Conservation (phyloP, 2,888 invertebrate genomes). For the Drosophila nigricruria region DNA sequence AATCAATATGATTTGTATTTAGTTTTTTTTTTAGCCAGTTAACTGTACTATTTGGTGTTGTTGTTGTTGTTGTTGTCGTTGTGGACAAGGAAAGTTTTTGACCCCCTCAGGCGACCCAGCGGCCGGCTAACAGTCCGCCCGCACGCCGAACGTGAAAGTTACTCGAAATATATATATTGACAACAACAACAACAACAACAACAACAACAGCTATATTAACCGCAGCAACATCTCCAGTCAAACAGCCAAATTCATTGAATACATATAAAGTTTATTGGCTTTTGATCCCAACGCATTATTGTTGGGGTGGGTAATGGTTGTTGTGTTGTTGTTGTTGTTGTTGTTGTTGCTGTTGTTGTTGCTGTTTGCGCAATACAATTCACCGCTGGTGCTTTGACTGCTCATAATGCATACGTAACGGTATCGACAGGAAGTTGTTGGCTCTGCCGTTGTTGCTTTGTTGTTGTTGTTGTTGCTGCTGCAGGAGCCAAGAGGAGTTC, state of each 20-base stretch:
- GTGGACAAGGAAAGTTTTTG: slow-evolving; percentile 56
- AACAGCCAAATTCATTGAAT: slow-evolving; percentile 61
- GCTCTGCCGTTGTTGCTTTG: slow-evolving; percentile 27
- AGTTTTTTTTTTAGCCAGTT: slow-evolving; percentile 44
- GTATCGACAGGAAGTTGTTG: slow-evolving; percentile 68
- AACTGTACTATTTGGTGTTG: slow-evolving; percentile 43
- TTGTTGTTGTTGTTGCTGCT: slow-evolving; percentile 16
- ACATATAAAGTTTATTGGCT: slow-evolving; percentile 77
- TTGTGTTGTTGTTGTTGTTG: slow-evolving; percentile 36
- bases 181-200: slow-evolving; percentile 9
- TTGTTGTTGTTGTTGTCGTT: neutral
- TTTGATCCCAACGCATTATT: slow-evolving; percentile 78
- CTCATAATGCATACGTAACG: slow-evolving; percentile 71
- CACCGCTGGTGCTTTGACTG: slow-evolving; percentile 52
- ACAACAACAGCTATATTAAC: slow-evolving; percentile 15
- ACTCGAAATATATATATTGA: slow-evolving; percentile 47
- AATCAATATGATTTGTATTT: slow-evolving; percentile 39
- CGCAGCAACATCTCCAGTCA: slow-evolving; percentile 40
- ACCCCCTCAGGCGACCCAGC: slow-evolving; percentile 37
- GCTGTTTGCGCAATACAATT: slow-evolving; percentile 57
- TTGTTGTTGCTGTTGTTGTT: slow-evolving; percentile 18
- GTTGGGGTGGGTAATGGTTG: slow-evolving; percentile 83
- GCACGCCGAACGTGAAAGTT: slow-evolving; percentile 64
- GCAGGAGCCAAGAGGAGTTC: slow-evolving; percentile 49
- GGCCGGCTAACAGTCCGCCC: slow-evolving; percentile 25